Percentiles rank a stretch among this genome's conserved stretches.
phyloP scores from a whole-genome alignment of 2,888 invertebrate species.

The Metacarcinus magister region DNA sequence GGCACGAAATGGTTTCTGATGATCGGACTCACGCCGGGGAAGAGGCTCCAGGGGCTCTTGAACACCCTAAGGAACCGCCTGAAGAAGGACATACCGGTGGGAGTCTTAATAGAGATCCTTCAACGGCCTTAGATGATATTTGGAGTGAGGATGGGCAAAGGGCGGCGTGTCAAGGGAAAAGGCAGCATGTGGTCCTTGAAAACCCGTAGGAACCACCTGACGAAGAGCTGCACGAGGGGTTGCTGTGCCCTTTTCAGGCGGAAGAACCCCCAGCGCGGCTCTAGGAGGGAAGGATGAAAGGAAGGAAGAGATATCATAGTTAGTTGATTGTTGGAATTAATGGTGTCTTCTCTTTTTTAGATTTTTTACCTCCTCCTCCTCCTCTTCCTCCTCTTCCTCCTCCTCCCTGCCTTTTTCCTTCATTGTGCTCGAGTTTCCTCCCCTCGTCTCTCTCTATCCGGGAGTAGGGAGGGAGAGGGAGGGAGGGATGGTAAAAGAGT shows the following conservation, averaged over 20 bases:
- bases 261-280: not conserved
- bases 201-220: not conserved
- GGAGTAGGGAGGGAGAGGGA: not conserved
- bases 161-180: not conserved
- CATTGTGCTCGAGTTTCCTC: conserved; percentile 6
- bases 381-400: not conserved
- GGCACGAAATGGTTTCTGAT: conserved; percentile 75
- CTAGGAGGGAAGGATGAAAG: conserved; percentile 57
- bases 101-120: not conserved
- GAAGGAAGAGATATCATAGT: conserved; percentile 72
- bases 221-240: not conserved
- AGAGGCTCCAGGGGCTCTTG: not conserved
- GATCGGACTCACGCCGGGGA: conserved; percentile 52
- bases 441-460: not conserved
- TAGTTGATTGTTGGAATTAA: conserved; percentile 77
- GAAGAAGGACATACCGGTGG: not conserved
- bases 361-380: conserved; percentile 61
- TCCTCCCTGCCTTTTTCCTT: not conserved
- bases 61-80: not conserved
- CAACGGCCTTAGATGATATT: not conserved
- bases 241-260: not conserved
- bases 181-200: not conserved
- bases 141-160: not conserved
- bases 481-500: conserved; percentile 17
- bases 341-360: conserved; percentile 43